A percentile compares a stretch with the other conserved stretches of the same genome.
Evolutionary conservation across 2,888 invertebrate genomes (phyloP).

Genomic region (Catocala fraxini): DNA sequence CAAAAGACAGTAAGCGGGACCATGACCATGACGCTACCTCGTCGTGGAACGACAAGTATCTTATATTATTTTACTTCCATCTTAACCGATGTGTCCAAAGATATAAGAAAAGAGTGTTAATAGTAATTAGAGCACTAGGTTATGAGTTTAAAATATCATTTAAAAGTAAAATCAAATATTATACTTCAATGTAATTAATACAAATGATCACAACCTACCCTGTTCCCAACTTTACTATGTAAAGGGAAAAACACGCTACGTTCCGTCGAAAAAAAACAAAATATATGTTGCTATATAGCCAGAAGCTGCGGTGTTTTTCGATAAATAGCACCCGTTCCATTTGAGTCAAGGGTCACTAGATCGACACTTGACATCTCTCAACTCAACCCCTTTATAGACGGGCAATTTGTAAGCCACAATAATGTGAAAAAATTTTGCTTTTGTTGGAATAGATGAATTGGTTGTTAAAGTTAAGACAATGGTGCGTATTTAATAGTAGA

Average conservation of each 20-base stretch:
- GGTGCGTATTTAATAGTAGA: no score
- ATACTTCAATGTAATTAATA: no score
- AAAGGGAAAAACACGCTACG: not conserved
- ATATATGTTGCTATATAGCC: constrained; percentile 5
- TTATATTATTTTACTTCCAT: no score
- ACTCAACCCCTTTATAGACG: constrained; percentile 15
- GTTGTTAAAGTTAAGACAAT: no score
- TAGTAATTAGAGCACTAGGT: no score
- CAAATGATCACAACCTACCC: not conserved
- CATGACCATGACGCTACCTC: no score
- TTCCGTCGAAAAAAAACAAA: not conserved
- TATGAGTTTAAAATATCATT: no score
- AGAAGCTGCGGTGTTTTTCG: constrained; percentile 44
- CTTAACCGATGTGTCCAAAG: no score
- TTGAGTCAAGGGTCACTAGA: constrained; percentile 55
- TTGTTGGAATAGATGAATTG: not conserved
- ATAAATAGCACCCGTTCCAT: constrained; percentile 57
- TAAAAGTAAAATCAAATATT: no score
- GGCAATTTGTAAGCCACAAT: constrained; percentile 9
- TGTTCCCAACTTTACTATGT: not conserved
- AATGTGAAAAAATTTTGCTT: not conserved
- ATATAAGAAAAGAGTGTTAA: no score
- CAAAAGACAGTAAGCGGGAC: no score
- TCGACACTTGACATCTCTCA: constrained; percentile 26
- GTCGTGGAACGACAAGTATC: no score